Evolutionary conservation across 2,888 invertebrate species (phyloP).

Genomic region (Phrixothrix hirtus): DNA sequence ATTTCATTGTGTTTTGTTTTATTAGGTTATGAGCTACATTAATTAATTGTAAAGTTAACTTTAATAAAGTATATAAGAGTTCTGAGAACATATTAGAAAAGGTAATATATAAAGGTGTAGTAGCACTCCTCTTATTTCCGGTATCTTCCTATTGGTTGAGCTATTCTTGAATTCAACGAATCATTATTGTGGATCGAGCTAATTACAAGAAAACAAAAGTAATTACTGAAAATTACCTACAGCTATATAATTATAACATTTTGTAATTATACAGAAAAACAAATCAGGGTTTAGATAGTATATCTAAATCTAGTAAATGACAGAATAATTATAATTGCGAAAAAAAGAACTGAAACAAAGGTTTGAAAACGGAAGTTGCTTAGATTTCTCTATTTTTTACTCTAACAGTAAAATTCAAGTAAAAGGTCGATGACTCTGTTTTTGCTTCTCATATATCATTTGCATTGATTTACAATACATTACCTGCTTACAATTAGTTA

Average conservation of each 20-base stretch:
- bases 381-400: constrained; percentile 14
- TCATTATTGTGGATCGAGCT: constrained; percentile 5
- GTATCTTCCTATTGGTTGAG: constrained; percentile 12
- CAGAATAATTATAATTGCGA: not conserved
- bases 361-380: constrained; percentile 13
- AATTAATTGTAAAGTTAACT: no score
- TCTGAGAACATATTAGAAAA: constrained; percentile 5
- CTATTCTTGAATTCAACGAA: constrained; percentile 8
- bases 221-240: constrained; percentile 7
- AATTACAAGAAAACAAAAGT: constrained; percentile 13
- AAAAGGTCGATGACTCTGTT: constrained; percentile 24
- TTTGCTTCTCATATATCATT: constrained; percentile 18
- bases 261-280: constrained; percentile 1
- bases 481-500: constrained; percentile 18
- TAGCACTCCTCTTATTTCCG: constrained; percentile 14
- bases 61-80: not conserved
- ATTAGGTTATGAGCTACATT: no score
- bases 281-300: constrained; percentile 5
- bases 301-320: not conserved
- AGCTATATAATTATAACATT: constrained; percentile 8
- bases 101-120: constrained; percentile 1
- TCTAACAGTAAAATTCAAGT: constrained; percentile 14
- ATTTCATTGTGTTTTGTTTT: no score
- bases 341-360: constrained; percentile 14
- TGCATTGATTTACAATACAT: constrained; percentile 19